phyloP scores from a whole-genome alignment of 2,113 vertebrate genomes.

The Melospiza georgiana region DNA sequence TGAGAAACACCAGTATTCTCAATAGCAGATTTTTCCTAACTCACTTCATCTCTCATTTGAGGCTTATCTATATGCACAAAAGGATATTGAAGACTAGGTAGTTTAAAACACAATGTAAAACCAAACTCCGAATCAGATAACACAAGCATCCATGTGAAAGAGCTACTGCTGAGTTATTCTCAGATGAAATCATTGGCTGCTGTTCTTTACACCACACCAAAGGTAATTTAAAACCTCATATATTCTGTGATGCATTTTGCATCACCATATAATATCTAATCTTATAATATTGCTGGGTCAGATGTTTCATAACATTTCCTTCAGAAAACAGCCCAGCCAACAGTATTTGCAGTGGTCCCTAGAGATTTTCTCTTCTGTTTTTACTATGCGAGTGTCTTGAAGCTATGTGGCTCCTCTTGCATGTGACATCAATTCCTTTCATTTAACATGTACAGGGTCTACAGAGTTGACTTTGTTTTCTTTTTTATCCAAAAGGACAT shows the following conservation, averaged over 20 bases:
- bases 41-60: background rate
- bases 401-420: background rate
- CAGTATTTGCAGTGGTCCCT: background rate
- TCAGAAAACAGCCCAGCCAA: background rate
- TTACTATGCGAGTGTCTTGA: background rate
- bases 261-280: background rate
- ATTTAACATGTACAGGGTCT: background rate
- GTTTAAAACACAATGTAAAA: background rate
- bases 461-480: background rate
- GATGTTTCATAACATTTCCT: background rate
- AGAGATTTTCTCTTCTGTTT: background rate
- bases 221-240: background rate
- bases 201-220: background rate
- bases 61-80: background rate
- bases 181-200: background rate
- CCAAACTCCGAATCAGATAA: background rate
- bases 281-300: background rate
- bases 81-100: background rate
- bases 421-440: background rate
- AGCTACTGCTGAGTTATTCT: background rate
- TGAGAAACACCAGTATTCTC: background rate
- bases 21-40: background rate
- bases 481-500: background rate
- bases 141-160: background rate
- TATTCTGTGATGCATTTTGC: background rate